Conservation (phyloP, 2,888 invertebrate species). For the Idaea biselata region DNA sequence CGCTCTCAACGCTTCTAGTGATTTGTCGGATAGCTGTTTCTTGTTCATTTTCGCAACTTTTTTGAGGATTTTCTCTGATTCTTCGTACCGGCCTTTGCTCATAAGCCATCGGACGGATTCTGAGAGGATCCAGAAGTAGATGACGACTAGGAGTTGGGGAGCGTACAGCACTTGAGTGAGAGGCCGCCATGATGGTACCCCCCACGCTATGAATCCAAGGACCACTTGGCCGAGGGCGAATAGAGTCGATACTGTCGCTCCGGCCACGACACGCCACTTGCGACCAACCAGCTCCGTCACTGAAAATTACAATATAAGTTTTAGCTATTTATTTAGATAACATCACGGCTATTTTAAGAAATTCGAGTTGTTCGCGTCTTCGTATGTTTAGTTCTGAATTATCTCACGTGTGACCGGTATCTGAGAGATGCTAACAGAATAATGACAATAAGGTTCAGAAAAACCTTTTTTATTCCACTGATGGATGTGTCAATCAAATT, state of each 20-base stretch:
- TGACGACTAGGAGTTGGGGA: conserved; percentile 85
- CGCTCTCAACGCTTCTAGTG: conserved; percentile 63
- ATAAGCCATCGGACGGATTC: conserved; percentile 90
- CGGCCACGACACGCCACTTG: conserved; percentile 85
- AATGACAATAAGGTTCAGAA: too few species aligned
- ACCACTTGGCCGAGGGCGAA: conserved; percentile 88
- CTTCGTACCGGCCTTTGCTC: conserved; percentile 84
- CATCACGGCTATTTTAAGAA: neutral
- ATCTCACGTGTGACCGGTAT: too few species aligned
- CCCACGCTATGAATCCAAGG: conserved; percentile 86
- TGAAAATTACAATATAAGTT: conserved; percentile 47
- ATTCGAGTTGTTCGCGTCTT: neutral
- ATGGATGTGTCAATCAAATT: too few species aligned
- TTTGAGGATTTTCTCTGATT: conserved; percentile 82
- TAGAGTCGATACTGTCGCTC: conserved; percentile 86
- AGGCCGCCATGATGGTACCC: conserved; percentile 84
- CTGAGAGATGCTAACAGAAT: too few species aligned
- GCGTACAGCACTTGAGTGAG: conserved; percentile 85
- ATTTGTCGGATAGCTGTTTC: conserved; percentile 75
- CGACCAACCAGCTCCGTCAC: conserved; percentile 90
- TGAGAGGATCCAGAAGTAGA: conserved; percentile 86
- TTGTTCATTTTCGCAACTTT: conserved; percentile 84
- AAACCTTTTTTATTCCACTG: too few species aligned
- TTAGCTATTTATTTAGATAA: neutral
- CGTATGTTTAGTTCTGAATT: too few species aligned